Conservation (phyloP, 2,113 vertebrate genomes). For the Atractosteus spatula region DNA sequence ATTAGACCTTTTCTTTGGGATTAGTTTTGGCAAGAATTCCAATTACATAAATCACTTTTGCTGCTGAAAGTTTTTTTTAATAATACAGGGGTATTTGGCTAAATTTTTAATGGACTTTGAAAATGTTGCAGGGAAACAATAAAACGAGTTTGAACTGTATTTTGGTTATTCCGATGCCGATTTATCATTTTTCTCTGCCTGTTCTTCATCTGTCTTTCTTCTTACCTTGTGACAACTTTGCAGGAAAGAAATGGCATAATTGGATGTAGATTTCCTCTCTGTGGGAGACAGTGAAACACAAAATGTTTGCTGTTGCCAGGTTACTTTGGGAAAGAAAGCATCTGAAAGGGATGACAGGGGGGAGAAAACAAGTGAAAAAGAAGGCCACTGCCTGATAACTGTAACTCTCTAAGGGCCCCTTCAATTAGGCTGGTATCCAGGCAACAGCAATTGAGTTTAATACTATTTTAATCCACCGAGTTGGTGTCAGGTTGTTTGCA, state of each 20-base stretch:
- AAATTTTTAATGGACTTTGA: background rate
- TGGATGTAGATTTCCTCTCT: background rate
- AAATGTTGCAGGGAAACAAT: background rate
- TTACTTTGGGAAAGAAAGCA: slow-evolving; percentile 4
- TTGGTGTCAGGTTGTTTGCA: background rate
- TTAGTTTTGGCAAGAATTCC: slow-evolving; percentile 7
- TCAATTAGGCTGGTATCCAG: slow-evolving; percentile 70
- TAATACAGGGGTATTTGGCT: background rate
- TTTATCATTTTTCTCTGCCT: background rate
- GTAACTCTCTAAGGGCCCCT: slow-evolving; percentile 58
- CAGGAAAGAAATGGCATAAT: background rate
- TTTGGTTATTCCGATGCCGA: no score
- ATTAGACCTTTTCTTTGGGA: slow-evolving; percentile 2
- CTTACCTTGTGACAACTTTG: background rate
- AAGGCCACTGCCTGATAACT: slow-evolving; percentile 51
- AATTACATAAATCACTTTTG: slow-evolving; percentile 6
- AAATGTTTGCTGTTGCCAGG: background rate
- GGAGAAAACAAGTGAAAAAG: slow-evolving; percentile 1
- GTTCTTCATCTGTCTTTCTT: background rate
- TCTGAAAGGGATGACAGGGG: background rate
- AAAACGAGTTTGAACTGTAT: background rate
- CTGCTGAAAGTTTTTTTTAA: background rate
- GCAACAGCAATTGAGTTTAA: slow-evolving; percentile 55
- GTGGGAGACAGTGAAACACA: background rate
- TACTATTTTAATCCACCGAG: background rate